Percentiles rank a stretch among this genome's conserved stretches.
phyloP scores from a whole-genome alignment of 2,113 vertebrate species.

The Oreochromis niloticus region DNA sequence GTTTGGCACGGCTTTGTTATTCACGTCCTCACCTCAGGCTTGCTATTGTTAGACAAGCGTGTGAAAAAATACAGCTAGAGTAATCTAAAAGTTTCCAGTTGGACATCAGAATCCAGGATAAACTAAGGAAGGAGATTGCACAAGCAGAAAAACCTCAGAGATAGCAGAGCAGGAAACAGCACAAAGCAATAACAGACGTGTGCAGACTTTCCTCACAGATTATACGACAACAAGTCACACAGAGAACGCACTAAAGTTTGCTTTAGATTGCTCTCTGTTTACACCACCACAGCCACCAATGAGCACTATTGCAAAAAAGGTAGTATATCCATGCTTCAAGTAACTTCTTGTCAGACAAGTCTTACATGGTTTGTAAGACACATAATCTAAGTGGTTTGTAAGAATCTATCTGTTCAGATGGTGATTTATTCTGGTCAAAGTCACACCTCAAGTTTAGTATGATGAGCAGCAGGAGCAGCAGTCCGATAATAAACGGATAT shows the following conservation, averaged over 20 bases:
- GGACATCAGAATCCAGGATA: not conserved
- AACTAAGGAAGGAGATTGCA: constrained; percentile 31
- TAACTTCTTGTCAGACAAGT: not conserved
- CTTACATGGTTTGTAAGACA: not conserved
- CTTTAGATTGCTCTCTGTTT: not conserved
- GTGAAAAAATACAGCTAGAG: not conserved
- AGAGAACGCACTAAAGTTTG: not conserved
- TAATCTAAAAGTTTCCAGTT: constrained; percentile 16
- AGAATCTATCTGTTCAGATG: not conserved
- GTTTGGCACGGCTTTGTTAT: not conserved
- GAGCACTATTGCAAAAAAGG: not conserved
- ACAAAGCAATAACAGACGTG: not conserved
- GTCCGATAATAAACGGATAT: not conserved
- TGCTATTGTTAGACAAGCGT: constrained; percentile 3
- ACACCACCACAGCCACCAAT: not conserved
- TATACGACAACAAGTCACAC: not conserved
- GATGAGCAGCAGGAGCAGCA: not conserved
- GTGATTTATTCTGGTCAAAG: not conserved
- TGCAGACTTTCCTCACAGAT: constrained; percentile 9
- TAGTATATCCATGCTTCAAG: not conserved
- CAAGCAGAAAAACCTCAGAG: not conserved
- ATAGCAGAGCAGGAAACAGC: constrained; percentile 21
- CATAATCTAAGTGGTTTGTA: not conserved
- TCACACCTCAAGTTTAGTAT: not conserved
- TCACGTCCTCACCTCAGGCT: not conserved